Evolutionary conservation across 1,140 invertebrate species (phyloP), one percentile per base, ranked within the genome.

Genomic region (Drosophila orena): DNA sequence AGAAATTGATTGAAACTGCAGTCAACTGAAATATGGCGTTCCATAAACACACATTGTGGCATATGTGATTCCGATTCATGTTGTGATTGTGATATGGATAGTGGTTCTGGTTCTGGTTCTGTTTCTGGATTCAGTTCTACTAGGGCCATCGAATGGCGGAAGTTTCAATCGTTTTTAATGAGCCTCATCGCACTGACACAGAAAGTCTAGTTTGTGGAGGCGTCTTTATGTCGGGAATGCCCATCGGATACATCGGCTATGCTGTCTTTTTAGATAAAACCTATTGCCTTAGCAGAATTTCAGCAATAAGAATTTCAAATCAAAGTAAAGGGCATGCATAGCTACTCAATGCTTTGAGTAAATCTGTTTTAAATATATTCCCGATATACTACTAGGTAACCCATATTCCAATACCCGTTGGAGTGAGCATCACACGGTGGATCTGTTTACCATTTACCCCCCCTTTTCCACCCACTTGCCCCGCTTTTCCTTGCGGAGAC

Each of bases 81-180:
- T 35, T 35, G 7, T 34, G 49, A 20, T 52, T 52, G 10, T 20
- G 49, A 52, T 15, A 27, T 37, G 46, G 22, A 22, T 43, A 4
- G 11, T 43, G 8, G n/a, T 68, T 68, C 4, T 34, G n/a, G 12
- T 30, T 24, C 24, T 40, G 30, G 10, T 11, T 7, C 30, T 30
- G 30, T 30, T 30, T 30, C 37, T 53, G 38, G 49, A 20, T 42
- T 22, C 10, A 27, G 38, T 44, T 37, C 10, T 38, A 40, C 34
- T 54, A 42, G 10, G 8, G 3, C 35, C 37, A 52, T 52, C 53
- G 46, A 64, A 37, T 64, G 68, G 68, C 78, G 81, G 83, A 86
- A 88, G 81, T 88, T 71, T 81, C 78, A 88, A 86, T 86, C 81
- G 57, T 86, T 86, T 78, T 86, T 78, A 85, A 85, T 81, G 54